Conservation (phyloP, 2,797 vertebrate genomes). For the Carcharodon carcharias region DNA sequence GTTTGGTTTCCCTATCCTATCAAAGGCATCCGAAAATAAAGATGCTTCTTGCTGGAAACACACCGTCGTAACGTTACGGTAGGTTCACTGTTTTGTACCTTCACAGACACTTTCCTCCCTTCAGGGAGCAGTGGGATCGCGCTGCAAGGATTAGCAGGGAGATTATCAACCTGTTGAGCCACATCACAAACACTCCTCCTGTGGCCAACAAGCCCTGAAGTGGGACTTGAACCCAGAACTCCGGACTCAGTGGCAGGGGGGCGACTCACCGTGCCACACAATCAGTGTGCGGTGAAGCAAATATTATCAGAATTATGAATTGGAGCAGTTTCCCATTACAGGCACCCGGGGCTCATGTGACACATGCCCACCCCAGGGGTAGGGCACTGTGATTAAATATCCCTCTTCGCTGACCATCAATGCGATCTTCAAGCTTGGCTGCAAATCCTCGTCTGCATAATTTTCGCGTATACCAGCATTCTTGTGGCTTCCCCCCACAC, state of each 20-base stretch:
- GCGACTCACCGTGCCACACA: no score
- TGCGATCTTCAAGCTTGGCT: not conserved
- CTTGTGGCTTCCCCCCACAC: not conserved
- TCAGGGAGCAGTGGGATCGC: no score
- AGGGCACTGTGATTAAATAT: not conserved
- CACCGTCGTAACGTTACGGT: not conserved
- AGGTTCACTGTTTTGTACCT: no score
- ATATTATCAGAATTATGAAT: not conserved
- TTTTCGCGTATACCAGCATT: not conserved
- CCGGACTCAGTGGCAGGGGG: no score
- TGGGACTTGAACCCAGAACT: no score
- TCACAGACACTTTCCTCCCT: no score
- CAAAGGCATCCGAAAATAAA: not conserved
- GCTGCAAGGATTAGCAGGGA: no score
- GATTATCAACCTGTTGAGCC: no score
- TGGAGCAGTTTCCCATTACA: not conserved
- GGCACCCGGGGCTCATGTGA: not conserved
- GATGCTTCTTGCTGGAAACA: not conserved
- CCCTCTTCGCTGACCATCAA: no score
- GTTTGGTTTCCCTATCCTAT: not conserved
- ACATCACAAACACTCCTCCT: no score
- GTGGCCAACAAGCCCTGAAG: no score
- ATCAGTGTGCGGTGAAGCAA: not conserved
- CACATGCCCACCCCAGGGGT: not conserved
- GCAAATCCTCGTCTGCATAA: not conserved